Evolutionary conservation across 1,140 invertebrate species (phyloP).

Genomic region (Drosophila biarmipes): DNA sequence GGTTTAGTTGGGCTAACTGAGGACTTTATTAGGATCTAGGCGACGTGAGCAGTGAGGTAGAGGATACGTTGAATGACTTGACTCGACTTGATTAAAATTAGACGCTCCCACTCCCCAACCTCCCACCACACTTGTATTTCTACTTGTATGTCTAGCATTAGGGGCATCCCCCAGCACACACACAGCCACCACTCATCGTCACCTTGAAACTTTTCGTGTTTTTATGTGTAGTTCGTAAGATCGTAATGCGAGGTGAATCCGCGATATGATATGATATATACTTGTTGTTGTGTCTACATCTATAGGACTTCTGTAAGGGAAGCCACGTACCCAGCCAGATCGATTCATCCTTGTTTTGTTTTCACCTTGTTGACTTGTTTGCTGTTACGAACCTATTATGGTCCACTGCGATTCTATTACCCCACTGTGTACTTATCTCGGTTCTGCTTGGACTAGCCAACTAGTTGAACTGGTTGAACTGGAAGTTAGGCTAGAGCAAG

Average conservation of each 20-base stretch:
- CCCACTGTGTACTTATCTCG: conserved; percentile 51
- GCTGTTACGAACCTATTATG: conserved; percentile 24
- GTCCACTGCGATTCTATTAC: conserved; percentile 14
- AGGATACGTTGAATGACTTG: conserved; percentile 44
- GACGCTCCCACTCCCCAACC: conserved; percentile 19
- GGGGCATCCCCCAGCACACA: conserved; percentile 17
- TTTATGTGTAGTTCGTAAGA: conserved; percentile 52
- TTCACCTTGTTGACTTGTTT: conserved; percentile 57
- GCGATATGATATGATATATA: conserved; percentile 39
- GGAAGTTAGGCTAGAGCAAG: conserved; percentile 57
- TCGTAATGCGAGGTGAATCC: conserved; percentile 12
- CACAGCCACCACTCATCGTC: conserved; percentile 26
- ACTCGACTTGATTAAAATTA: conserved; percentile 49
- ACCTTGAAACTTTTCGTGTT: conserved; percentile 40
- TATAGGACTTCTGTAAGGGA: conserved; percentile 1
- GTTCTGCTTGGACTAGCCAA: conserved; percentile 62
- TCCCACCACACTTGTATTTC: conserved; percentile 31
- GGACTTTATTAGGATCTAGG: conserved; percentile 42
- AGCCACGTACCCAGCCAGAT: conserved; percentile 19
- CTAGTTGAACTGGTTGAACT: conserved; percentile 72
- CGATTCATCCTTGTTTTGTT: conserved; percentile 52
- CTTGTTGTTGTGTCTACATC: conserved; percentile 78
- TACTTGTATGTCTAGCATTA: conserved; percentile 46
- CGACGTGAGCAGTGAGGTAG: conserved; percentile 38
- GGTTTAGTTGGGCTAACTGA: conserved; percentile 42